These are phyloP conservation scores for Nansenia antarctica DNA, from an alignment of 2,113 vertebrate species.

Conservation along the genomic window DNA sequence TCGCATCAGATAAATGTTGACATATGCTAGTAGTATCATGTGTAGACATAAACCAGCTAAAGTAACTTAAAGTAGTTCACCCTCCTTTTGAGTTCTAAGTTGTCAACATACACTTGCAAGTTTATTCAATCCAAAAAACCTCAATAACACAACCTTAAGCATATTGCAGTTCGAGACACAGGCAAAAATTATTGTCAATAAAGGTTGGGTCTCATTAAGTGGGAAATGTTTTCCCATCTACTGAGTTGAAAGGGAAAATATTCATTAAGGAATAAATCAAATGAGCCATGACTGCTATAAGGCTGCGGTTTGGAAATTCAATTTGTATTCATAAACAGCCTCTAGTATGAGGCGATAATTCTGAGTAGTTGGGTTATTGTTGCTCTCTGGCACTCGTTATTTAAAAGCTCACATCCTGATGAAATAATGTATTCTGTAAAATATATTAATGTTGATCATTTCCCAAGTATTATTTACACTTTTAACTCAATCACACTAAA, in stretches of 20 bases:
- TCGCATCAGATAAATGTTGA: background rate
- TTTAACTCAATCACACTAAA: conserved; percentile 58
- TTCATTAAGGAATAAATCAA: conserved; percentile 77
- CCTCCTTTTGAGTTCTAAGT: background rate
- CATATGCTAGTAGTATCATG: conserved; percentile 20
- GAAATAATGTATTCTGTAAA: conserved; percentile 48
- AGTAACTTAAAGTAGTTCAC: background rate
- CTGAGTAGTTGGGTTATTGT: conserved; percentile 62
- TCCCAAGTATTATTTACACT: conserved; percentile 63
- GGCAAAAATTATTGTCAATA: conserved; percentile 51
- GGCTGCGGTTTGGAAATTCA: conserved; percentile 66
- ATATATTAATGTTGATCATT: conserved; percentile 60
- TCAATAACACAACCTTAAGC: conserved; percentile 33
- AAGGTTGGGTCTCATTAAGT: conserved; percentile 61
- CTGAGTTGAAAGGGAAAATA: conserved; percentile 66
- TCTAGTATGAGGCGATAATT: conserved; percentile 72
- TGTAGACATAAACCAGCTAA: background rate
- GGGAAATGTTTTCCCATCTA: conserved; percentile 66
- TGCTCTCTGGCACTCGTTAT: conserved; percentile 65
- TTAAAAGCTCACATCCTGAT: conserved; percentile 51
- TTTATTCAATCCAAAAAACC: conserved; percentile 51
- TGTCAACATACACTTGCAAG: conserved; percentile 1
- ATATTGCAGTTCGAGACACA: conserved; percentile 57
- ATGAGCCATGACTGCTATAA: conserved; percentile 75
- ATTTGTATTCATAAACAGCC: conserved; percentile 78